Evolutionary conservation across 2,797 vertebrate genomes (phyloP).

Genomic region (Rhyacichthys aspro): DNA sequence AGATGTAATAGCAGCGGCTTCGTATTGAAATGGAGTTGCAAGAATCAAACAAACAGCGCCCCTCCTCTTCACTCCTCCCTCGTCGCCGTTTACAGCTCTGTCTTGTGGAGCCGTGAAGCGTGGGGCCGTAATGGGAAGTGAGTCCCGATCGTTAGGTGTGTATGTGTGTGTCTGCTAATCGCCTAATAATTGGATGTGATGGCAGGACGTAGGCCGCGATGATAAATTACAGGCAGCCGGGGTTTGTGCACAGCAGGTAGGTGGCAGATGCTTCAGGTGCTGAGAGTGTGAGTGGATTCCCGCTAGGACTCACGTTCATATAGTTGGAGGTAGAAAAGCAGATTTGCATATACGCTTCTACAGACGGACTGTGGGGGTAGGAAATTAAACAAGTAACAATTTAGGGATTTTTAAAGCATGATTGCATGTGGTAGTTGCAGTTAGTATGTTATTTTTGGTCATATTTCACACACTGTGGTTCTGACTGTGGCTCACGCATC

Average conservation of each 20-base stretch:
- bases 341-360: conserved; percentile 14
- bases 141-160: conserved; percentile 40
- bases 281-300: conserved; percentile 38
- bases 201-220: conserved; percentile 55
- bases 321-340: not conserved
- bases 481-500: too few relatives aligned
- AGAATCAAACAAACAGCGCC: not conserved
- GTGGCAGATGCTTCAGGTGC: conserved; percentile 67
- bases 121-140: conserved; percentile 40
- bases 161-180: conserved; percentile 58
- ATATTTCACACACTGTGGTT: too few relatives aligned
- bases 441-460: too few relatives aligned
- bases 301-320: conserved; percentile 14
- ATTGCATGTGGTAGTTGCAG: too few relatives aligned
- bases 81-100: conserved; percentile 27
- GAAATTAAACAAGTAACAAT: not conserved
- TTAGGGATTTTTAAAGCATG: not conserved
- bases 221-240: conserved; percentile 66
- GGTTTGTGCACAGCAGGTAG: conserved; percentile 58
- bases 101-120: conserved; percentile 13
- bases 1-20: not conserved
- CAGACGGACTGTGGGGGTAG: not conserved
- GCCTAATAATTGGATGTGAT: conserved; percentile 72
- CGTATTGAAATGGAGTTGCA: conserved; percentile 1
- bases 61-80: conserved; percentile 17